A percentile compares a stretch with the other conserved stretches of the same genome.
Conservation (phyloP, 2,888 invertebrate genomes). For the Drosophila nigricruria region DNA sequence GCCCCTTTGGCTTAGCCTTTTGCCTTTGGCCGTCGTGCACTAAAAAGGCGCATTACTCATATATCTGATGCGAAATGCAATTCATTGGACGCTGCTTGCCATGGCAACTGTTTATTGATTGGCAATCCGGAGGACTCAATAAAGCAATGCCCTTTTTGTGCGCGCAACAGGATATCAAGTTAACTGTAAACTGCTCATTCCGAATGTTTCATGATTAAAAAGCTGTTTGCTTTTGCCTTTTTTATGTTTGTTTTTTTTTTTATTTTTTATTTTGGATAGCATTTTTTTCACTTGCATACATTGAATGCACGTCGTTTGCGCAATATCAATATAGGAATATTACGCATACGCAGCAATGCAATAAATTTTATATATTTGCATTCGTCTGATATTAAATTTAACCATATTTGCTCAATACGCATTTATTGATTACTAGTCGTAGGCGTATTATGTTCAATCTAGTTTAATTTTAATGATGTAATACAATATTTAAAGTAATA, state of each 20-base stretch:
- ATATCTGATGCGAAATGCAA: slow-evolving; percentile 21
- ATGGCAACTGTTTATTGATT: slow-evolving; percentile 37
- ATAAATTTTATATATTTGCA: slow-evolving; percentile 4
- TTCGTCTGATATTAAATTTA: slow-evolving; percentile 3
- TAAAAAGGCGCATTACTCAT: slow-evolving; percentile 16
- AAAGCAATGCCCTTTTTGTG: slow-evolving; percentile 17
- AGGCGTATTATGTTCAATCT: not conserved
- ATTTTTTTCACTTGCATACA: not conserved
- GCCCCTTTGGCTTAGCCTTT: slow-evolving; percentile 5
- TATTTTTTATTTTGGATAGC: not conserved
- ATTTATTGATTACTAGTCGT: not conserved
- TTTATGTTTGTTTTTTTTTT: not conserved
- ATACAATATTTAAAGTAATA: not conserved
- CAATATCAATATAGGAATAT: not conserved
- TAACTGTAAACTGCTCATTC: slow-evolving; percentile 20
- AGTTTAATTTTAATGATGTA: not conserved
- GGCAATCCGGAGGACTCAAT: slow-evolving; percentile 13
- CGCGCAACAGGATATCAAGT: slow-evolving; percentile 9
- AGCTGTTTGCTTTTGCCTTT: not conserved
- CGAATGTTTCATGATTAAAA: slow-evolving; percentile 3
- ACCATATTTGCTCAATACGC: not conserved
- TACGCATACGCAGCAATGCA: not conserved
- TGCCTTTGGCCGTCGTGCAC: not conserved
- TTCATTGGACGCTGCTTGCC: slow-evolving; percentile 18
- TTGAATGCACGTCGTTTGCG: not conserved